Evolutionary conservation across 2,797 vertebrate genomes (phyloP), one percentile per base, ranked within the genome.

Genomic region (Otolemur crassicaudatus): DNA sequence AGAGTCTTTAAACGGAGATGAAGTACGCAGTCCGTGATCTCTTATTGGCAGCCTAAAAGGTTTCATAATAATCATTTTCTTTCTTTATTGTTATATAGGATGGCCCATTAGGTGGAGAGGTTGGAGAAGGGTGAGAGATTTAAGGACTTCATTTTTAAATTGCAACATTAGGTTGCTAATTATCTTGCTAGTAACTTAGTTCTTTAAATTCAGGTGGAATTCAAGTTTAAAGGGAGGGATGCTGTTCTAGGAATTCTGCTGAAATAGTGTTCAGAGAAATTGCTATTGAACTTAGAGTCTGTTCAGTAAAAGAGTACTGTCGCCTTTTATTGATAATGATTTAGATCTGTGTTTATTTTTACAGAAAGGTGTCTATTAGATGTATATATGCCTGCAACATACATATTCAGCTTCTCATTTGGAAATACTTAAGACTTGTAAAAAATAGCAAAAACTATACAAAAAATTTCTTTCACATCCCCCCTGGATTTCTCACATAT

Each of bases 331-430:
- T 53, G 40, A 22, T 7, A 61, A 12, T 46, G 13, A 37, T 79
- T 88, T 94, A 88, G 34, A 46, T 87, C 61, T 63, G 23, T n/a
- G 34, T 89, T 63, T 86, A 16, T 49, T 75, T n/a, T 87, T 63
- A 87, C 3, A 76, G 31, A 40, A 67, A 60, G n/a, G 22, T 60
- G 61, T 61, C 43, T 43, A 81, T 67, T 20, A 19, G 75, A 1
- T 87, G 20, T 10, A 25, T 43, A 40, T 23, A 34, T 86, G 8
- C 25, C n/a, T 37, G 23, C 7, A 34, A 65, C 27, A 12, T 34
- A 5, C 4, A 43, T 29, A 22, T 37, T 34, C 61, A 61, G 49
- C 31, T 60, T 80, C 53, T 49, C 83, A 34, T 65, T 49, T 65
- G 75, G 34, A 79, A 49, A 72, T 76, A 63, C 34, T 60, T 63